Base-by-base conservation (phyloP, 2,888 invertebrate genomes). In the Agapostemon virescens region DNA sequence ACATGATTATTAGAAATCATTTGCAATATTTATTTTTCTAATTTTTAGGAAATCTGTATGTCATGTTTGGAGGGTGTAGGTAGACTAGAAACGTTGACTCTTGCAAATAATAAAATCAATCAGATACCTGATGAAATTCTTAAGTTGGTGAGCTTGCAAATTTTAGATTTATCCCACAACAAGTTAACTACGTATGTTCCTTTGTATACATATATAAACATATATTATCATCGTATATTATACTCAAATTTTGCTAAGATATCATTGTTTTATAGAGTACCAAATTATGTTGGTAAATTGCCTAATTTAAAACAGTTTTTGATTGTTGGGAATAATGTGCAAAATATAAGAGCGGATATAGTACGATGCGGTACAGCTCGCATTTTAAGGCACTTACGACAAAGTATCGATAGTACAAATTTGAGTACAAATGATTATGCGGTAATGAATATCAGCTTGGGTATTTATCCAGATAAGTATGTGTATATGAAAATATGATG, bases 101-200 rank as follows among this genome's bases (percentile, higher is more conserved):
- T 98, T 76, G 94, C 97, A 74, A 97, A 97, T 90, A 98, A 98
- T 93, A 95, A 97, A 93, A 94, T 98, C 64, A 94, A 95, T 88
- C 91, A 93, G 79, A 91, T 98, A 79, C 98, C 98, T 0, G 96
- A 97, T 83, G 96, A 97, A 92, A 95, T 98, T 88, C 95, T 95
- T 20, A 93, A 96, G 81, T 92, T 98, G 74, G 95, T 96, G 87
- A 95, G 95, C 87, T 93, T 98, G 66, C 96, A 97, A 88, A 95
- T 97, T 85, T 94, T 98, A 68, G 98, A 98, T 93, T 93, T 98
- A 75, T 96, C 97, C 15, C 97, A 97, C 92, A 98, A 98, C 91
- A 95, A 95, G 87, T 93, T 95, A 78, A 91, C 93, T 40, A 90
- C 90, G 94, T 94, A 90, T 86, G 93, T 90, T 58, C 69, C 69